Conservation (phyloP, 1,140 invertebrate genomes). For the Caerostris extrusa region DNA sequence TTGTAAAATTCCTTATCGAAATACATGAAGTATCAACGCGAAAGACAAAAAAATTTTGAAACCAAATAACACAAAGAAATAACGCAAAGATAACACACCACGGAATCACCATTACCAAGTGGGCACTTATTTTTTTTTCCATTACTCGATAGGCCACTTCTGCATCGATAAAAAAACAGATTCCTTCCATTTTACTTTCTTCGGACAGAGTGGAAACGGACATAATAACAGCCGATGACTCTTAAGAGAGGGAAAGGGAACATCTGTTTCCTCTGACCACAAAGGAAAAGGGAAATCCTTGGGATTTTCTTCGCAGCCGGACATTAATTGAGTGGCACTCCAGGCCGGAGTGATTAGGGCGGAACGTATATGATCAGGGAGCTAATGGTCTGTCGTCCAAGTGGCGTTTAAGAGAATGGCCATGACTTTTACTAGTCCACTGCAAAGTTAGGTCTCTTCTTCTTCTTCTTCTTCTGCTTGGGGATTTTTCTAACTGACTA, state of each 20-base stretch:
- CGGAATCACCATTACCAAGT: not conserved
- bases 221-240: conserved; percentile 32
- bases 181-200: not conserved
- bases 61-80: no score
- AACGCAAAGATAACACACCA: no score
- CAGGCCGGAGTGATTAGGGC: conserved; percentile 23
- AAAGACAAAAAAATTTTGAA: no score
- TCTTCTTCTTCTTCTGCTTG: not conserved
- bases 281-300: conserved; percentile 28
- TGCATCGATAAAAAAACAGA: not conserved
- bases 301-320: not conserved
- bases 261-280: conserved; percentile 11
- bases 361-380: conserved; percentile 30
- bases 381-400: conserved; percentile 39
- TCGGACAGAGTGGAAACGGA: conserved; percentile 17
- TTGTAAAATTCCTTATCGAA: no score
- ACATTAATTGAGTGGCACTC: conserved; percentile 34
- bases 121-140: not conserved
- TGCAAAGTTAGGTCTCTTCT: not conserved
- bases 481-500: not conserved
- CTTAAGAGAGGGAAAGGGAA: not conserved
- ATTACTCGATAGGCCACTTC: not conserved
- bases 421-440: conserved; percentile 19
- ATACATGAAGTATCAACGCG: no score
- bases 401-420: conserved; percentile 30